These are phyloP conservation scores for Hirudo medicinalis DNA, from an alignment of 1,140 invertebrate genomes.

Conservation along the genomic window DNA sequence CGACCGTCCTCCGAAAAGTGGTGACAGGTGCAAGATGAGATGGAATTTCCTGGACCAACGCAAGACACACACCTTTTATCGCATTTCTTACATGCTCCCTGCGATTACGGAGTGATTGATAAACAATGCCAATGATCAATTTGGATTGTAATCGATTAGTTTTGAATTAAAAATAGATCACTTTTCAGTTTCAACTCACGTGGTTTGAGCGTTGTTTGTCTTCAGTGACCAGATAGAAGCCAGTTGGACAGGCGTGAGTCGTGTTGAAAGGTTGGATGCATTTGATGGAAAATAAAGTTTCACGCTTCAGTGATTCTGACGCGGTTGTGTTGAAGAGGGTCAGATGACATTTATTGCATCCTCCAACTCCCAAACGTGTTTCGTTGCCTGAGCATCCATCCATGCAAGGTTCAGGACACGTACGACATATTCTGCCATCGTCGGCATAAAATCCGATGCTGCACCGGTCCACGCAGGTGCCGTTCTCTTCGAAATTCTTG, in stretches of 20 bases:
- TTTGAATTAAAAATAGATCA: too few species aligned
- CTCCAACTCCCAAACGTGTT: background rate
- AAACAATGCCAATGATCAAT: too few species aligned
- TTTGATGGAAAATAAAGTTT: background rate
- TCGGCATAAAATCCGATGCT: background rate
- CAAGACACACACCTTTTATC: conserved; percentile 77
- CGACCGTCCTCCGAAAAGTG: conserved; percentile 24
- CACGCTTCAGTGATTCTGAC: background rate
- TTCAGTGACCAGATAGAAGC: background rate
- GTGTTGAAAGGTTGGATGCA: background rate
- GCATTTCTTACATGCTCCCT: conserved; percentile 47
- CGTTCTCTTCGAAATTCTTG: background rate
- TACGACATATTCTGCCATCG: background rate
- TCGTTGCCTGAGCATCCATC: conserved; percentile 11
- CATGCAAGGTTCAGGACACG: background rate
- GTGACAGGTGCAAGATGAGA: conserved; percentile 29
- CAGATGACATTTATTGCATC: conserved; percentile 1
- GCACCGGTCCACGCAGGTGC: background rate
- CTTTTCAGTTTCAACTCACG: too few species aligned
- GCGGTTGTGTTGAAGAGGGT: background rate
- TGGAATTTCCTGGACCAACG: conserved; percentile 36
- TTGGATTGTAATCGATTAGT: too few species aligned
- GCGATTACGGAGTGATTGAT: background rate
- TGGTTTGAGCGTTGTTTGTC: background rate
- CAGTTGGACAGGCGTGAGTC: background rate